Conservation (phyloP, 2,888 invertebrate species). For the Uloborus plumipes region DNA sequence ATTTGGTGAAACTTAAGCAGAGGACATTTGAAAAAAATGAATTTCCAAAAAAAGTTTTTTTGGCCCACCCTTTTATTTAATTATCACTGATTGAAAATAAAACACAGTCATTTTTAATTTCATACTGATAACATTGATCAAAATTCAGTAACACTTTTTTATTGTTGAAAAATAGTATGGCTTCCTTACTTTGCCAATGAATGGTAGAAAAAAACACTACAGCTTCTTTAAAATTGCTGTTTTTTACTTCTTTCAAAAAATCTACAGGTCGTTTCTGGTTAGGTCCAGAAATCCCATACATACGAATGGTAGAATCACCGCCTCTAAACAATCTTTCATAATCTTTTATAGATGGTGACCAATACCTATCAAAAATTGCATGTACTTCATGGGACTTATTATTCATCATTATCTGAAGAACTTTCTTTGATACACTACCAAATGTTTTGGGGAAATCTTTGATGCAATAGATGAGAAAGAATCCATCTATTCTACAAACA, state of each 20-base stretch:
- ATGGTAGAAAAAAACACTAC: background rate
- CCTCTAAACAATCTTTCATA: background rate
- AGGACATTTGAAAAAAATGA: no score
- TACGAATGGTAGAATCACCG: background rate
- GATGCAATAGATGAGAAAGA: background rate
- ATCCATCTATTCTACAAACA: background rate
- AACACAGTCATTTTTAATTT: background rate
- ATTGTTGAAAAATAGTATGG: no score
- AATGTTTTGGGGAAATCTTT: background rate
- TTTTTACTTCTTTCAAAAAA: background rate
- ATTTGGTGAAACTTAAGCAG: no score
- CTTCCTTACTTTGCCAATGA: background rate
- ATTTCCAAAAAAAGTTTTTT: no score
- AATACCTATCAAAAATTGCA: background rate
- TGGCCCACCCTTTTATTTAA: no score
- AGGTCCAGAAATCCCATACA: background rate
- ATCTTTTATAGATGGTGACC: background rate
- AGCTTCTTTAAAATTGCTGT: slow-evolving; percentile 5
- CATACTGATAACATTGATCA: background rate
- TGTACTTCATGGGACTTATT: background rate
- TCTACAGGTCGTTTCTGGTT: background rate
- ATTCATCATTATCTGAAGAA: background rate
- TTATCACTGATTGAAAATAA: background rate
- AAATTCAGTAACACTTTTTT: no score
- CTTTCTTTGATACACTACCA: background rate